phyloP scores from a whole-genome alignment of 2,888 invertebrate species.

The Eupithecia subumbrata region DNA sequence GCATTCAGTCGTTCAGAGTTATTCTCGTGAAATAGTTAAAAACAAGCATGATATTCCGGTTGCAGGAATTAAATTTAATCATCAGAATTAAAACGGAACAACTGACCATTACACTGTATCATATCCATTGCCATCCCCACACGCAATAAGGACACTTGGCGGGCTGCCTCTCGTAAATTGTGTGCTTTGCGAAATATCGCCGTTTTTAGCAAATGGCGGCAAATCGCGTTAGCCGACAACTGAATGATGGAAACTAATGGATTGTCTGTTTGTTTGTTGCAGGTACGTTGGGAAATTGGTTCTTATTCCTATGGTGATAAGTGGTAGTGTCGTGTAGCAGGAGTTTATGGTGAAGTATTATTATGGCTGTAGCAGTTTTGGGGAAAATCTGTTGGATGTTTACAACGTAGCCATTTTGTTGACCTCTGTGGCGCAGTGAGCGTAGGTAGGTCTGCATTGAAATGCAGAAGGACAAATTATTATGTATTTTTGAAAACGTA shows the following conservation, averaged over 20 bases:
- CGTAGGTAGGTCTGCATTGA: neutral
- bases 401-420: neutral
- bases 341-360: neutral
- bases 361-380: neutral
- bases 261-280: constrained; percentile 35
- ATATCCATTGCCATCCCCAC: neutral
- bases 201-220: constrained; percentile 31
- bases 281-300: constrained; percentile 36
- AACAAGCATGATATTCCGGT: neutral
- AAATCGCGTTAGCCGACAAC: constrained; percentile 30
- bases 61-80: neutral
- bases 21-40: neutral
- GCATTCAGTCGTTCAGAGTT: neutral
- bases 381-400: neutral
- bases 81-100: neutral
- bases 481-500: no score
- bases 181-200: constrained; percentile 23
- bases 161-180: constrained; percentile 27
- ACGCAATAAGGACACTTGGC: constrained; percentile 27
- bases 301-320: neutral
- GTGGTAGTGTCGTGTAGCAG: neutral
- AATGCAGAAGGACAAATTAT: neutral
- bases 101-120: neutral
- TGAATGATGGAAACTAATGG: constrained; percentile 34
- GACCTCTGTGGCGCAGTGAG: neutral